Percentiles rank a stretch among this genome's conserved stretches.
Evolutionary conservation across 1,140 invertebrate genomes (phyloP).

Genomic region (Scylla paramamosain): DNA sequence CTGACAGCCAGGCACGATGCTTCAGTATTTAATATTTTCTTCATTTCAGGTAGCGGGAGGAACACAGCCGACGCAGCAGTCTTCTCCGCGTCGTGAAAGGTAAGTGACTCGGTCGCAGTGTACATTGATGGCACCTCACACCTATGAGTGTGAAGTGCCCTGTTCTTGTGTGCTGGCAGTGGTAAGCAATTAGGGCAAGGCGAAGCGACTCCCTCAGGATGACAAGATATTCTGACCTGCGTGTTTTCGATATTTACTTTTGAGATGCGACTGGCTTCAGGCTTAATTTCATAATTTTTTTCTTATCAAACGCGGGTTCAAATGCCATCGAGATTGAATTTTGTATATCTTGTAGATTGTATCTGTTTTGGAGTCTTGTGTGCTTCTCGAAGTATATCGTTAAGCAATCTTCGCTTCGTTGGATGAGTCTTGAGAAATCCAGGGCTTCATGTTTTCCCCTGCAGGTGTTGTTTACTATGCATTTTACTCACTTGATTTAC

Average conservation of each 20-base stretch:
- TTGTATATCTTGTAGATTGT: not conserved
- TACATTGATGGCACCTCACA: not conserved
- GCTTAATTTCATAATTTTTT: not conserved
- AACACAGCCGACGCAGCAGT: too few relatives aligned
- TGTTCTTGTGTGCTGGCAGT: not conserved
- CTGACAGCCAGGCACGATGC: too few relatives aligned
- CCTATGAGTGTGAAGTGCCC: not conserved
- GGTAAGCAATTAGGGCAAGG: too few relatives aligned
- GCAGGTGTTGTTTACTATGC: not conserved
- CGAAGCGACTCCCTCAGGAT: not conserved
- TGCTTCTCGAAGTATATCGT: not conserved
- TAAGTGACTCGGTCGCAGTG: too few relatives aligned
- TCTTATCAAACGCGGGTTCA: not conserved
- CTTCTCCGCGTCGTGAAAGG: too few relatives aligned
- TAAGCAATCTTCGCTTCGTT: not conserved
- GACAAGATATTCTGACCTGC: not conserved
- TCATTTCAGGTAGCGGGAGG: too few relatives aligned
- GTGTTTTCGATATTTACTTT: not conserved
- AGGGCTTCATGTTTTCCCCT: not conserved
- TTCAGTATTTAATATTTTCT: too few relatives aligned
- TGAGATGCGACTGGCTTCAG: not conserved
- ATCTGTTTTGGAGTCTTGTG: not conserved
- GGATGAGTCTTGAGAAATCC: not conserved
- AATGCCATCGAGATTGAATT: not conserved
- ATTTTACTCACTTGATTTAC: not conserved